Conservation (phyloP, 2,797 vertebrate genomes). For the Aeoliscus strigatus region DNA sequence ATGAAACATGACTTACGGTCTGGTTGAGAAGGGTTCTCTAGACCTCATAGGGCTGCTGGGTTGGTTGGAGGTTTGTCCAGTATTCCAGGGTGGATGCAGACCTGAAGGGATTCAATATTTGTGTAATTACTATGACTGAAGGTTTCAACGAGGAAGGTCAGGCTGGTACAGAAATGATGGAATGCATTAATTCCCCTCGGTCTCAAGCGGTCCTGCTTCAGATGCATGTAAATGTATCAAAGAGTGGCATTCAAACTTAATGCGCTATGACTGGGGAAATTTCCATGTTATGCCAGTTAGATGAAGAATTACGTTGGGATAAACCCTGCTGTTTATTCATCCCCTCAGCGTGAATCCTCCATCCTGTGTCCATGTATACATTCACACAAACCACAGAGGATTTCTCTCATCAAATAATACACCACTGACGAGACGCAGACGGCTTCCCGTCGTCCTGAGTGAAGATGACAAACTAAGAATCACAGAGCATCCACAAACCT, state of each 20-base stretch:
- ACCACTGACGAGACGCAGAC: constrained; percentile 30
- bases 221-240: constrained; percentile 91
- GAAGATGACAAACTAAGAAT: too few species aligned
- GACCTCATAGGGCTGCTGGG: too few species aligned
- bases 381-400: constrained; percentile 52
- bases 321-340: constrained; percentile 72
- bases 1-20: too few species aligned
- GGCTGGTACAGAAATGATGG: constrained; percentile 82
- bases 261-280: constrained; percentile 97
- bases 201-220: constrained; percentile 80
- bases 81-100: constrained; percentile 70
- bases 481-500: too few species aligned
- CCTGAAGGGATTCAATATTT: constrained; percentile 89
- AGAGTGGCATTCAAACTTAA: constrained; percentile 85
- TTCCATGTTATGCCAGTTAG: constrained; percentile 80
- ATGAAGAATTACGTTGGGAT: constrained; percentile 77
- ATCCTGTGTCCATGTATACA: constrained; percentile 52
- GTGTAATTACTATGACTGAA: constrained; percentile 80
- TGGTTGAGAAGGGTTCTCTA: too few species aligned
- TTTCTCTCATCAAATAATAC: constrained; percentile 44
- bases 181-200: constrained; percentile 88
- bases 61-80: too few species aligned
- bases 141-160: constrained; percentile 90
- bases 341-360: constrained; percentile 58
- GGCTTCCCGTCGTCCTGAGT: too few species aligned